These are phyloP conservation scores for Eutrigla gurnardus DNA, from an alignment of 2,797 vertebrate species.

Conservation along the genomic window DNA sequence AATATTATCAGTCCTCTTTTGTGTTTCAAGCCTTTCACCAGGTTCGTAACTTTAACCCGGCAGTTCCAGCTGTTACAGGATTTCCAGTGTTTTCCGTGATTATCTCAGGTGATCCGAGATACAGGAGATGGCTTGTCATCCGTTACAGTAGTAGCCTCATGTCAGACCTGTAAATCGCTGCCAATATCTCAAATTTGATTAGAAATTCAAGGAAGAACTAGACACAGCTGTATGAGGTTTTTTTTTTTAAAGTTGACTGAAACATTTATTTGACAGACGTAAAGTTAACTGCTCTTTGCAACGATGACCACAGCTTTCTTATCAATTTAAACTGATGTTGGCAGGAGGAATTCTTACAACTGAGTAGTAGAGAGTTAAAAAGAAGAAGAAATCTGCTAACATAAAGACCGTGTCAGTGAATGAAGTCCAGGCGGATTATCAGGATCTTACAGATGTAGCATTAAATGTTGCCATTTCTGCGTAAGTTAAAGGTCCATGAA, in stretches of 20 bases:
- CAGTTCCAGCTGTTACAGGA: slow-evolving; percentile 6
- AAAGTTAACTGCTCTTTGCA: neutral
- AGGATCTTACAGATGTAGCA: neutral
- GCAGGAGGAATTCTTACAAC: neutral
- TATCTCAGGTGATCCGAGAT: neutral
- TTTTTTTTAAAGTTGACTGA: neutral
- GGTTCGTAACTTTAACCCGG: slow-evolving; percentile 7
- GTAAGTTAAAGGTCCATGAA: neutral
- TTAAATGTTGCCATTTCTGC: neutral
- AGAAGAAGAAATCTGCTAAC: neutral
- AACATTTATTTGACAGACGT: slow-evolving; percentile 1
- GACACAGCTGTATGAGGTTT: neutral
- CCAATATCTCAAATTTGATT: neutral
- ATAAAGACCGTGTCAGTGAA: neutral
- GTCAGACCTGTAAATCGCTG: neutral
- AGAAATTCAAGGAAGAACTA: neutral
- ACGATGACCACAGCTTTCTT: neutral
- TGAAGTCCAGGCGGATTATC: neutral
- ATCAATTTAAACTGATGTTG: neutral
- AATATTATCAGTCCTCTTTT: slow-evolving; percentile 11
- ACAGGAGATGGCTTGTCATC: neutral
- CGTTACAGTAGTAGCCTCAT: neutral
- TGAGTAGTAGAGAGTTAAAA: neutral
- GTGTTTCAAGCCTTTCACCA: slow-evolving; percentile 8
- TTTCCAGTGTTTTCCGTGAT: slow-evolving; percentile 9